Conservation (phyloP, 2,888 invertebrate species). For the Tenthredo distinguenda region DNA sequence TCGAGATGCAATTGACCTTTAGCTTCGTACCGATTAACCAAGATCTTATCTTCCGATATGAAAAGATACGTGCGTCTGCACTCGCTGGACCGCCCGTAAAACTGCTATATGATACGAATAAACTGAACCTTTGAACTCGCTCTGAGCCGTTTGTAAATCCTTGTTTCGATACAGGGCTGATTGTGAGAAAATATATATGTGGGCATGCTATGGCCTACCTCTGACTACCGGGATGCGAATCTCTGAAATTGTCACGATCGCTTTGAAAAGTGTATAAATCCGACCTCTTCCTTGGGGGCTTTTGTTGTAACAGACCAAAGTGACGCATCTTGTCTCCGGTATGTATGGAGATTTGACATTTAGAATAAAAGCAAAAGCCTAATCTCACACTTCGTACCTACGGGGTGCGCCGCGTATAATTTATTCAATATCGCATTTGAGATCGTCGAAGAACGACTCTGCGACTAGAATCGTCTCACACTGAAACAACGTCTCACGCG, state of each 20-base stretch:
- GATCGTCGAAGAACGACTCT: neutral
- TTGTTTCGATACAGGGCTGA: neutral
- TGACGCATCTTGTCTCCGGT: conserved; percentile 15
- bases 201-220: no score
- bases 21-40: conserved; percentile 34
- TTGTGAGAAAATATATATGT: neutral
- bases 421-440: conserved; percentile 1
- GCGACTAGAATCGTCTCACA: neutral
- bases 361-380: conserved; percentile 6
- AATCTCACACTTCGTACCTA: conserved; percentile 3
- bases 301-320: neutral
- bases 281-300: neutral
- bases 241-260: neutral
- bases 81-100: neutral
- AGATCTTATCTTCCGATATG: conserved; percentile 37
- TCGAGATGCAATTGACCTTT: conserved; percentile 40
- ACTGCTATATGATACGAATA: conserved; percentile 18
- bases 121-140: conserved; percentile 36
- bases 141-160: neutral
- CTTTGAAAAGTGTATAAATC: neutral
- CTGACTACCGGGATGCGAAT: neutral
- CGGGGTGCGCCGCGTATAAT: conserved; percentile 2
- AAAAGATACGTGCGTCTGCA: conserved; percentile 37
- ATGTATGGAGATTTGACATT: conserved; percentile 11
- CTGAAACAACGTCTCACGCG: neutral